Conservation (phyloP, 2,797 vertebrate species). For the Hapalemur alaotrensis region DNA sequence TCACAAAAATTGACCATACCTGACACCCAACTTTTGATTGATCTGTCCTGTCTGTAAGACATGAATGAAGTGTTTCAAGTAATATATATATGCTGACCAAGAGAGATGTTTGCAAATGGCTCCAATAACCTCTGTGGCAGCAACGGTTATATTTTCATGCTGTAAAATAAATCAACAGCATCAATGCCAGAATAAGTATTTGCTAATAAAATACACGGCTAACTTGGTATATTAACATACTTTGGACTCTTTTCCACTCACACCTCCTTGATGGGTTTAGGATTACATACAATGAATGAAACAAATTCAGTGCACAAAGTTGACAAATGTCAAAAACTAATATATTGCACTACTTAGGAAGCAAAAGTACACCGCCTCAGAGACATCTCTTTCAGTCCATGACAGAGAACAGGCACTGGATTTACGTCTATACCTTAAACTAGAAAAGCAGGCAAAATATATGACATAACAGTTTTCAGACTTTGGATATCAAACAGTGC, state of each 20-base stretch:
- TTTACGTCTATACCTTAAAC: not conserved
- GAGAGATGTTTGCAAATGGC: constrained; percentile 93
- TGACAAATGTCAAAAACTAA: not conserved
- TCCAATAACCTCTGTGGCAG: constrained; percentile 94
- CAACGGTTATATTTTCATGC: constrained; percentile 94
- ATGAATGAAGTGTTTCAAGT: constrained; percentile 95
- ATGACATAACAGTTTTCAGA: not conserved
- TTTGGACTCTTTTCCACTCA: not conserved
- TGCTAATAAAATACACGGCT: not conserved
- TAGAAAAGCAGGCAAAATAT: not conserved
- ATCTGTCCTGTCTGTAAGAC: constrained; percentile 91
- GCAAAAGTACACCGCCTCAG: not conserved
- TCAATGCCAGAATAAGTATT: not conserved
- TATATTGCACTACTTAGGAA: not conserved
- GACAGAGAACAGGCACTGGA: not conserved
- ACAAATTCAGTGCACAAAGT: not conserved
- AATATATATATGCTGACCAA: constrained; percentile 96
- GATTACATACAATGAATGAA: not conserved
- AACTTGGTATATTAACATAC: not conserved
- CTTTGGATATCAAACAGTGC: not conserved
- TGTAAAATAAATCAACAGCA: constrained; percentile 79
- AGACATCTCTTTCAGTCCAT: not conserved
- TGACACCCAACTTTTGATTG: constrained; percentile 94
- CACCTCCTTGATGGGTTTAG: not conserved
- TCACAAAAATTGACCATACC: constrained; percentile 78